phyloP scores from a whole-genome alignment of 2,888 invertebrate genomes.

The Drosophila dives region DNA sequence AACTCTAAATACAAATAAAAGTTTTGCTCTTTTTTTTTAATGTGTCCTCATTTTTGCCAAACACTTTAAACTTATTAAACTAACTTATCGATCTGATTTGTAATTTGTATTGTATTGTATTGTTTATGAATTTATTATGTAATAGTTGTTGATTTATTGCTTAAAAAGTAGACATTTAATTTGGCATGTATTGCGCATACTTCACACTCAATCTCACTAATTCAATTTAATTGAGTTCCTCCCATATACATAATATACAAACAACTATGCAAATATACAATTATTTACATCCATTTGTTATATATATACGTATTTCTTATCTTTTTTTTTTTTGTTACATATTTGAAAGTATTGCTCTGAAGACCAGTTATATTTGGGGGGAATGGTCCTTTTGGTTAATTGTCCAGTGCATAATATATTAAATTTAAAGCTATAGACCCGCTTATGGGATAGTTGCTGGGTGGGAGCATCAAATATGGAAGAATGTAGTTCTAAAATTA shows the following conservation, averaged over 20 bases:
- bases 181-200: constrained; percentile 78
- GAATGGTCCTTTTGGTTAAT: constrained; percentile 9
- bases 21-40: constrained; percentile 21
- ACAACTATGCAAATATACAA: constrained; percentile 53
- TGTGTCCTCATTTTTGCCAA: constrained; percentile 42
- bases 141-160: constrained; percentile 64
- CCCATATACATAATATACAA: constrained; percentile 44
- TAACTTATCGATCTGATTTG: constrained; percentile 63
- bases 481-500: constrained; percentile 15
- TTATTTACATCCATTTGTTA: constrained; percentile 47
- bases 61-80: constrained; percentile 59
- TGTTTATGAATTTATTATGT: constrained; percentile 55
- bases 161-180: constrained; percentile 75
- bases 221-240: constrained; percentile 56
- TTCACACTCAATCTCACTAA: constrained; percentile 51
- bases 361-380: constrained; percentile 24
- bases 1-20: constrained; percentile 50
- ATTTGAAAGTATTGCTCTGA: constrained; percentile 35
- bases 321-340: not conserved
- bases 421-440: constrained; percentile 38
- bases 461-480: constrained; percentile 32
- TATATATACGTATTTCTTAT: not conserved
- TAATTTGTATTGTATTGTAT: constrained; percentile 64
- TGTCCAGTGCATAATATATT: constrained; percentile 32
- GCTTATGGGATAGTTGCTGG: constrained; percentile 26